Evolutionary conservation across 2,113 vertebrate genomes (phyloP).

Genomic region (Myotis davidii): DNA sequence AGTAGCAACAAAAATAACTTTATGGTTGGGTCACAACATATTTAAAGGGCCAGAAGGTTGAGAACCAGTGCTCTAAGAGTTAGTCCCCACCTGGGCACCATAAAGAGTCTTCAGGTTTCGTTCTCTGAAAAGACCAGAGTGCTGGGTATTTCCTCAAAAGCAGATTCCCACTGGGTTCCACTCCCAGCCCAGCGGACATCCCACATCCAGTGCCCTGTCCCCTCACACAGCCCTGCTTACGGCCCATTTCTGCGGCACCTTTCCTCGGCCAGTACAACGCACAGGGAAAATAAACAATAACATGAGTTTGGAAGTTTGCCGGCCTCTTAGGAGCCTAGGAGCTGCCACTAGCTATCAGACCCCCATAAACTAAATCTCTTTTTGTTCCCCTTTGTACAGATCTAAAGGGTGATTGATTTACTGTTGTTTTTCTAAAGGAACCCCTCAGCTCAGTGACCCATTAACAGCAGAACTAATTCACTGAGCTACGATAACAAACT

Average conservation of each 20-base stretch:
- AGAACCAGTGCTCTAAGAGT: not conserved
- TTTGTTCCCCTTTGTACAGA: conserved; percentile 63
- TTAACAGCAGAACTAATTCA: conserved; percentile 81
- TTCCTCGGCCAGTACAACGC: conserved; percentile 54
- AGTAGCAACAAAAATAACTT: too few species aligned
- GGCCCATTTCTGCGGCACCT: conserved; percentile 66
- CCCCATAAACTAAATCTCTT: conserved; percentile 73
- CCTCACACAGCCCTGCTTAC: not conserved
- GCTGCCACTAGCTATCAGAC: conserved; percentile 68
- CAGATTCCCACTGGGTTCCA: conserved; percentile 1
- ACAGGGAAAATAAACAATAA: conserved; percentile 76
- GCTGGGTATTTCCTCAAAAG: conserved; percentile 70
- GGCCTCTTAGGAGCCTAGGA: conserved; percentile 44
- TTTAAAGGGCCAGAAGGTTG: too few species aligned
- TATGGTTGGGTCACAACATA: too few species aligned
- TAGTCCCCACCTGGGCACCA: not conserved
- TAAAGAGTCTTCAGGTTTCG: not conserved
- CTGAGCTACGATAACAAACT: conserved; percentile 79
- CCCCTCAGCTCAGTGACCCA: conserved; percentile 77
- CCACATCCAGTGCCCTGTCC: conserved; percentile 30
- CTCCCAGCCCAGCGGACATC: not conserved
- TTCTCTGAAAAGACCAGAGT: not conserved
- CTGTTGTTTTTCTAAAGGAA: conserved; percentile 74
- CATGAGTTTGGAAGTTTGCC: conserved; percentile 74
- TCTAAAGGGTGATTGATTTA: conserved; percentile 79